Base-by-base conservation (phyloP, 2,113 vertebrate genomes). In the Deroptyus accipitrinus region DNA sequence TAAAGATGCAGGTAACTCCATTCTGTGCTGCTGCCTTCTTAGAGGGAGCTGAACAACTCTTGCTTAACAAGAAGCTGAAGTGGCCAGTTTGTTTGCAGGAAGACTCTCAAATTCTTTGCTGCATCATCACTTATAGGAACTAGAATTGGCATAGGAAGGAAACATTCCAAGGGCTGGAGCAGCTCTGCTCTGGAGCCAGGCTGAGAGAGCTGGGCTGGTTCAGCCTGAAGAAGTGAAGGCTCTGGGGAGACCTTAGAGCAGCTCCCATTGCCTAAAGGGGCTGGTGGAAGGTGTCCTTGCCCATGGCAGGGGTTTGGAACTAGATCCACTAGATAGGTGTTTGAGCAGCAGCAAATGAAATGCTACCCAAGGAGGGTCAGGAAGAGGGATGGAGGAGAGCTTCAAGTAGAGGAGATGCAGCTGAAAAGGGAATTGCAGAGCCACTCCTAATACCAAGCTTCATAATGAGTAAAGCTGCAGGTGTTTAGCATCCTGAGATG, bases 351-450 rank as follows among this genome's bases (percentile, higher is more conserved):
- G 48, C 23, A 27, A 48, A 6, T 31, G 37, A 30, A 75, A 10
- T 5, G 0, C 22, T 15, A 1, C 18, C 37, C 19, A 1, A 1
- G 17, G 7, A 18, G 13, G 19, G 28, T n/a, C 7, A 20, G 28
- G 61, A n/a, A 30, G 51, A 76, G 39, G 61, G 31, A 2, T 12
- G 14, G 89, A n/a, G 54, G 14, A 79, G 23, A 41, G 31, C 22
- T 20, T 9, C 8, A 4, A 2, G 2, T 6, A 6, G n/a, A 75
- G 41, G 13, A 37, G 49, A 16, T 74, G 42, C 3, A 48, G 30
- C 22, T 77, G 52, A 46, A 35, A 64, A 64, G 77, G 39, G 23
- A 9, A 17, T 68, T 62, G 22, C 13, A 78, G 66, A 46, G 42
- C 77, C 14, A 5, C 9, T 52, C 37, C 25, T 28, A 8, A 46